These are phyloP conservation scores for Hofmannophila pseudospretella DNA, from an alignment of 2,888 invertebrate species.

Conservation along the genomic window DNA sequence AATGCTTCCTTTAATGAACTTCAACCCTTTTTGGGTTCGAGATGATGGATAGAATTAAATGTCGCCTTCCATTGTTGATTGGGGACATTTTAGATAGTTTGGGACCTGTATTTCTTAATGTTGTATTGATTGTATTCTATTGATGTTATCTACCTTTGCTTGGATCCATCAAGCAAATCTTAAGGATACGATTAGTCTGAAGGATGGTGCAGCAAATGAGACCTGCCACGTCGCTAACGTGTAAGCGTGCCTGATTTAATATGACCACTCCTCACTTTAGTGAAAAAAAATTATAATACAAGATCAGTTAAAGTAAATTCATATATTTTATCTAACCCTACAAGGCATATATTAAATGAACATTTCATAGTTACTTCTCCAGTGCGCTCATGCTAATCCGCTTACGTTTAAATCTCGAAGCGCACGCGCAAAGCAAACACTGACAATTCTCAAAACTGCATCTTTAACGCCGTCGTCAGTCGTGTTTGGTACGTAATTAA, in stretches of 20 bases:
- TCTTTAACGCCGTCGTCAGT: slow-evolving; percentile 67
- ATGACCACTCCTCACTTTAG: too few relatives aligned
- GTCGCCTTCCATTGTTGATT: slow-evolving; percentile 72
- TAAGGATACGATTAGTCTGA: too few relatives aligned
- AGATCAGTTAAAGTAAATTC: too few relatives aligned
- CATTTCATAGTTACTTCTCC: slow-evolving; percentile 57
- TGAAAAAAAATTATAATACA: too few relatives aligned
- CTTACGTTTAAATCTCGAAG: slow-evolving; percentile 56
- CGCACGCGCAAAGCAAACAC: slow-evolving; percentile 43
- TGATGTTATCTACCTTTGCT: slow-evolving; percentile 10
- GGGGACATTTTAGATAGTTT: slow-evolving; percentile 65
- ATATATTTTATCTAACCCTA: too few relatives aligned
- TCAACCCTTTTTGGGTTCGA: slow-evolving; percentile 72
- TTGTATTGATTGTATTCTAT: slow-evolving; percentile 42
- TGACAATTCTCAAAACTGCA: slow-evolving; percentile 67
- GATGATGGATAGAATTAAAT: slow-evolving; percentile 76
- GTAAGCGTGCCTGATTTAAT: too few relatives aligned
- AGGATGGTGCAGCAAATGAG: too few relatives aligned
- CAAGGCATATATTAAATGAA: too few relatives aligned
- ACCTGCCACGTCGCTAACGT: neutral
- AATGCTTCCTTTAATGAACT: slow-evolving; percentile 77
- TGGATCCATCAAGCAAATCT: neutral
- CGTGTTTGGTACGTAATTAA: slow-evolving; percentile 74
- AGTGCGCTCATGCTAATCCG: slow-evolving; percentile 44
- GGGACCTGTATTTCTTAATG: slow-evolving; percentile 35